Evolutionary conservation across 2,797 vertebrate genomes (phyloP).

Genomic region (Lophotriccus pileatus): DNA sequence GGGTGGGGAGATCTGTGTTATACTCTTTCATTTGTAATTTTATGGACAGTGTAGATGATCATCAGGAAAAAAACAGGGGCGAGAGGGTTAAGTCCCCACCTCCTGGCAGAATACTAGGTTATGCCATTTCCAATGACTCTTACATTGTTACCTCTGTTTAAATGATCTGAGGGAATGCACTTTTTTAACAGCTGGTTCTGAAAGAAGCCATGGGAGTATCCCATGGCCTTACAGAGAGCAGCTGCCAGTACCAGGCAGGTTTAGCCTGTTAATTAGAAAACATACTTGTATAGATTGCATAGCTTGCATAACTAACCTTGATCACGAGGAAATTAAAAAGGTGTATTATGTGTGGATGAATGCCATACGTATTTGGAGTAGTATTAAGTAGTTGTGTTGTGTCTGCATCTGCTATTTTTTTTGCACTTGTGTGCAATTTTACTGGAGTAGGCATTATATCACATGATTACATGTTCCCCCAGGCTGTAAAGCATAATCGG

Average conservation of each 20-base stretch:
- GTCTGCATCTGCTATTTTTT: not conserved
- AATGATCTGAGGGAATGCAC: not conserved
- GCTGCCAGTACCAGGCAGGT: not conserved
- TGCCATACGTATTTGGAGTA: not conserved
- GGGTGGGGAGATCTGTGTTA: not conserved
- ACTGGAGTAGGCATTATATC: not conserved
- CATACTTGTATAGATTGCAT: not conserved
- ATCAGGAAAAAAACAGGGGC: not conserved
- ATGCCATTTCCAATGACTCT: not conserved
- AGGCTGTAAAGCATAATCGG: not conserved
- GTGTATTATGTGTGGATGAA: not conserved
- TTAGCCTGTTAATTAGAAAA: not conserved
- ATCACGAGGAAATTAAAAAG: not conserved
- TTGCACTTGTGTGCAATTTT: not conserved
- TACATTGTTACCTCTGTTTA: not conserved
- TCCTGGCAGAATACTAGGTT: not conserved
- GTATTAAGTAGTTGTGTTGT: not conserved
- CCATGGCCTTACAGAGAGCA: not conserved
- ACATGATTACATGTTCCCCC: not conserved
- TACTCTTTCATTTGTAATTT: not conserved
- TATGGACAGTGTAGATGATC: not conserved
- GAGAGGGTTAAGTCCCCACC: rapidly evolving
- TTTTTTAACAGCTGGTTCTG: rapidly evolving
- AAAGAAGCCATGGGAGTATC: not conserved
- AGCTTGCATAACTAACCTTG: not conserved